Conservation (phyloP, 2,113 vertebrate species). For the Talpa occidentalis region DNA sequence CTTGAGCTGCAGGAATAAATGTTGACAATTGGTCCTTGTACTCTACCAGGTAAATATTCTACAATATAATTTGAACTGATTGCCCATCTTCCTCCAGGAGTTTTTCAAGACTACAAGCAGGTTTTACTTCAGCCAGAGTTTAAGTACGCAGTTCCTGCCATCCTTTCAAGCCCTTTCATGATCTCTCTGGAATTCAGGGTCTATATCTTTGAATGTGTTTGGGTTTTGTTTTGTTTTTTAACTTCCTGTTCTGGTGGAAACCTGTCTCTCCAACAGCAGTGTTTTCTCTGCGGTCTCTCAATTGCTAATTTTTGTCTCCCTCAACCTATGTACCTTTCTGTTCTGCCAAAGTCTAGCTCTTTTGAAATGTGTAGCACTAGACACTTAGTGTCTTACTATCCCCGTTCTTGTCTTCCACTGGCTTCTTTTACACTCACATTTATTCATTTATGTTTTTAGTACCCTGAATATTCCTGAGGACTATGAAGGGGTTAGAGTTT, state of each 20-base stretch:
- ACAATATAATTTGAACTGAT: not conserved
- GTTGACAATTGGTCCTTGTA: not conserved
- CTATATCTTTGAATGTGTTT: not conserved
- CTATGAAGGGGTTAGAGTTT: not conserved
- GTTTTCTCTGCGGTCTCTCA: not conserved
- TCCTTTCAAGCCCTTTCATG: not conserved
- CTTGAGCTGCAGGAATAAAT: not conserved
- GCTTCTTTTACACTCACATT: not conserved
- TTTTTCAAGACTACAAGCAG: not conserved
- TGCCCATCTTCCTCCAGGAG: not conserved
- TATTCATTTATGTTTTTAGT: not conserved
- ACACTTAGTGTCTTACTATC: not conserved
- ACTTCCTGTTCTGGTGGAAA: not conserved
- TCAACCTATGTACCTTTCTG: not conserved
- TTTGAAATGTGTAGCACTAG: not conserved
- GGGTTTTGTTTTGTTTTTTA: not conserved
- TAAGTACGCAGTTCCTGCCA: not conserved
- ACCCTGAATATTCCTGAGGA: not conserved
- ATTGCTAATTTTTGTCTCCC: not conserved
- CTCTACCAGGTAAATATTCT: not conserved
- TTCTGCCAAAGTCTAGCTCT: slow-evolving; percentile 3
- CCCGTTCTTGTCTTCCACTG: not conserved
- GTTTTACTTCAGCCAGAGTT: not conserved
- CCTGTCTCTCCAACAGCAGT: not conserved
- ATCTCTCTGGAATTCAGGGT: not conserved